Conservation (phyloP, 2,797 vertebrate species). For the Notoglanidium macrostoma region DNA sequence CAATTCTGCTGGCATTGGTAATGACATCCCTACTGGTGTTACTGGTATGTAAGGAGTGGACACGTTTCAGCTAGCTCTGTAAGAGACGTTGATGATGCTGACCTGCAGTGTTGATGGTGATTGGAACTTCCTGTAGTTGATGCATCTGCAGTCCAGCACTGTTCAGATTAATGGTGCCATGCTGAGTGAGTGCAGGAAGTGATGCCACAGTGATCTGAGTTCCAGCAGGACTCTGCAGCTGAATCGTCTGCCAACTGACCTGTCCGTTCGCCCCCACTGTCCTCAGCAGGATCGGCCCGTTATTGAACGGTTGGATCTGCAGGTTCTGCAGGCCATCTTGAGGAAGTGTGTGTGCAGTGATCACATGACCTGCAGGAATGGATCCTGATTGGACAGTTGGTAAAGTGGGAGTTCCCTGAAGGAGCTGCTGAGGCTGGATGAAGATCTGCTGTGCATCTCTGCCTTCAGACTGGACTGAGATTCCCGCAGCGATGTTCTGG, state of each 20-base stretch:
- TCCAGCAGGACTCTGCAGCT: slow-evolving; percentile 89
- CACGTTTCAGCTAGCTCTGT: background rate
- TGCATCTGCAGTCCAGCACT: slow-evolving; percentile 91
- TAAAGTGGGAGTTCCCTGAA: slow-evolving; percentile 84
- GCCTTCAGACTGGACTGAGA: slow-evolving; percentile 73
- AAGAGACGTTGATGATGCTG: slow-evolving; percentile 54
- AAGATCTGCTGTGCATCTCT: slow-evolving; percentile 84
- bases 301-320: slow-evolving; percentile 86
- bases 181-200: slow-evolving; percentile 79
- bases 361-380: slow-evolving; percentile 85
- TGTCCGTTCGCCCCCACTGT: slow-evolving; percentile 93
- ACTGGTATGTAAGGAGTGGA: background rate
- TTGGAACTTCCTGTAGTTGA: slow-evolving; percentile 89
- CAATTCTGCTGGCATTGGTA: no score
- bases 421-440: slow-evolving; percentile 90
- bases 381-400: slow-evolving; percentile 86
- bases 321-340: slow-evolving; percentile 92
- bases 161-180: slow-evolving; percentile 92
- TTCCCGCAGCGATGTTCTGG: slow-evolving; percentile 67
- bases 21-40: no score
- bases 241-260: slow-evolving; percentile 95
- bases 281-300: slow-evolving; percentile 89
- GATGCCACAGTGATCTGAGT: slow-evolving; percentile 93
- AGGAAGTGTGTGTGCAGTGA: slow-evolving; percentile 86
- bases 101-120: slow-evolving; percentile 88